Evolutionary conservation across 1,140 invertebrate genomes (phyloP).

Genomic region (Eupristina koningsbergeri): DNA sequence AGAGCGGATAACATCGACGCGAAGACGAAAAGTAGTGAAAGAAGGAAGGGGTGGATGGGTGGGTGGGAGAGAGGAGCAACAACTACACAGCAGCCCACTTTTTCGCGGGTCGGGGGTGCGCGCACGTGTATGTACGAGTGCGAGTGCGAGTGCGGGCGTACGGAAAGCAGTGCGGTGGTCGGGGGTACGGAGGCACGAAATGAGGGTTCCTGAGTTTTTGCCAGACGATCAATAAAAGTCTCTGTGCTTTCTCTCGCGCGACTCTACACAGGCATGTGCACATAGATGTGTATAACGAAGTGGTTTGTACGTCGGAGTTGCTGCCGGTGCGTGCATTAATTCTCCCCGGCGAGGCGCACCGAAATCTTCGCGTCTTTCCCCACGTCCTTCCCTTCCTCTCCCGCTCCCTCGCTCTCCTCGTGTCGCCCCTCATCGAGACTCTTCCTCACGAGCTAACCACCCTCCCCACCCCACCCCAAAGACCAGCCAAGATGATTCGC

Average conservation of each 20-base stretch:
- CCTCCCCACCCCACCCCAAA: no score
- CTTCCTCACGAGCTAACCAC: constrained; percentile 16
- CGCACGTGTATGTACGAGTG: constrained; percentile 51
- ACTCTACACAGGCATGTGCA: constrained; percentile 57
- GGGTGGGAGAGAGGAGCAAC: background rate
- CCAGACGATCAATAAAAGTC: constrained; percentile 74
- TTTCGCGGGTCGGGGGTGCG: constrained; percentile 52
- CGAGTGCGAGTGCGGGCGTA: constrained; percentile 1
- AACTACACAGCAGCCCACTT: constrained; percentile 32
- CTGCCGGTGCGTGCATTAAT: constrained; percentile 72
- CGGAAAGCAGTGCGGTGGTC: constrained; percentile 54
- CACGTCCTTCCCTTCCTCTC: constrained; percentile 43
- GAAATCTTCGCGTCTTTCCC: constrained; percentile 44
- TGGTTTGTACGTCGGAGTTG: constrained; percentile 59
- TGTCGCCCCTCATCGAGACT: constrained; percentile 18
- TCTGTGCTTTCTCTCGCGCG: constrained; percentile 58
- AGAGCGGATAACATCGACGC: constrained; percentile 42
- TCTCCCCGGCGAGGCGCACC: constrained; percentile 59
- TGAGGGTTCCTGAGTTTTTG: constrained; percentile 74
- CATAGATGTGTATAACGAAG: constrained; percentile 70
- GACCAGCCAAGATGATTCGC: background rate
- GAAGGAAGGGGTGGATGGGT: constrained; percentile 42
- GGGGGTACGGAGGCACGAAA: constrained; percentile 69
- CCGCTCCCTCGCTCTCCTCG: constrained; percentile 21
- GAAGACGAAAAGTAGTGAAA: constrained; percentile 54